Evolutionary conservation across 2,797 vertebrate genomes (phyloP), one percentile per base, ranked within the genome.

Genomic region (Pseudochromis fuscus): DNA sequence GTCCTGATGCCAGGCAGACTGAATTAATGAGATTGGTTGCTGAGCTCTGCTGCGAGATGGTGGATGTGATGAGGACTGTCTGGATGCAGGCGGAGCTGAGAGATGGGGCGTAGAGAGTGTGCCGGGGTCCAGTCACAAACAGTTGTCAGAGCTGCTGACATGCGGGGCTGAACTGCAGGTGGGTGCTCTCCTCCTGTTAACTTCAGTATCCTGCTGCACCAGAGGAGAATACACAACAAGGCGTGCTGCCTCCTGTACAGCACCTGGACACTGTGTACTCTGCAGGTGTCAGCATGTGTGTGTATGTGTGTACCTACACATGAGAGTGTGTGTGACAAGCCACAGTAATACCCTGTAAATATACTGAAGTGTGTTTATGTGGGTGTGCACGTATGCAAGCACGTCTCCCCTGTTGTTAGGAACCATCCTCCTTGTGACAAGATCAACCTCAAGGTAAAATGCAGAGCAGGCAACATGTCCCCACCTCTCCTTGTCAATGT

Each of bases 401-500:
- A 25, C 0, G 56, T 71, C 69, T 58, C 18, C 46, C 74, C 18
- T 48, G 62, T 69, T 77, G 48, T 9, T 15, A 18, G 42, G 74
- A 74, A 72, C 51, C 53, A 12, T 83, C 69, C 67, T 66, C 76
- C 80, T 72, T 48, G 55, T 80, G 86, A 86, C 85, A 77, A 85
- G 75, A 87, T 88, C 82, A 75, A 90, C 72, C 63, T 88, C 77
- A 84, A 88, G 86, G 84, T 91, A 86, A 91, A 90, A 85, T 79
- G 90, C 89, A 85, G 87, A 88, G 84, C 83, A 88, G 86, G 85
- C 89, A 82, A 84, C 31, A 84, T 89, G 89, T 91, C 90, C 79
- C 81, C 77, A 44, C 56, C 70, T 89, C 77, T 88, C 60, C 87
- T 81, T 71, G 81, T 92, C 89, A 90, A 40, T 28, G 70, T 59